phyloP scores from a whole-genome alignment of 1,140 invertebrate genomes.

The Harpegnathos saltator region DNA sequence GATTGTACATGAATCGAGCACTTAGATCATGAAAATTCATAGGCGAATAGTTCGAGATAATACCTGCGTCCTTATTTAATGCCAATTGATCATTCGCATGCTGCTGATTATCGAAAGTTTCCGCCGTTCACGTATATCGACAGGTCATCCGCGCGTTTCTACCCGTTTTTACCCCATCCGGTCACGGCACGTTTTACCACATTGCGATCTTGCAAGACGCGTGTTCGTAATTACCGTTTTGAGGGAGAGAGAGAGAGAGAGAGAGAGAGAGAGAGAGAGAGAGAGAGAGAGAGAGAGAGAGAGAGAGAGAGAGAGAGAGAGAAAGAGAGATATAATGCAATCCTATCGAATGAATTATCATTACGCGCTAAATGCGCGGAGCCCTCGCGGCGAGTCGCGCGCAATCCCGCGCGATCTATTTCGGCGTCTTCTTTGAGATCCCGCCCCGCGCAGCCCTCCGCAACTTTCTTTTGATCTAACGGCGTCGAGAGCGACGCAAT shows the following conservation, averaged over 20 bases:
- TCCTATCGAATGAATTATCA: constrained; percentile 20
- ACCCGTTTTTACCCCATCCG: too few species aligned
- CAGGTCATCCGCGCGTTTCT: neutral
- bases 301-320: neutral
- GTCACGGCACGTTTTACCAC: too few species aligned
- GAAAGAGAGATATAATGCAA: neutral
- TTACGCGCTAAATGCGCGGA: neutral
- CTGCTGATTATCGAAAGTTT: constrained; percentile 3
- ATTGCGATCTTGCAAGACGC: too few species aligned
- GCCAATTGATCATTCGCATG: neutral
- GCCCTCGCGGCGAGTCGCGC: neutral
- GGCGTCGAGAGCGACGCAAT: constrained; percentile 30
- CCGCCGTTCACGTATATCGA: neutral
- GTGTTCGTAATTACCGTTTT: too few species aligned
- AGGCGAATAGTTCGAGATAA: neutral
- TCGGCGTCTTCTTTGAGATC: constrained; percentile 3
- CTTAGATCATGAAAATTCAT: constrained; percentile 11
- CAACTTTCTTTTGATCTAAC: constrained; percentile 42
- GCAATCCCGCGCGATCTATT: constrained; percentile 29
- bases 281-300: neutral
- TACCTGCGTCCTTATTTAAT: constrained; percentile 7
- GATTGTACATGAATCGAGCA: neutral
- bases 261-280: neutral
- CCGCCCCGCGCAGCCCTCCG: neutral
- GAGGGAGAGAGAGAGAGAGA: neutral